Conservation (phyloP, 2,888 invertebrate genomes). For the Epinotia demarniana region DNA sequence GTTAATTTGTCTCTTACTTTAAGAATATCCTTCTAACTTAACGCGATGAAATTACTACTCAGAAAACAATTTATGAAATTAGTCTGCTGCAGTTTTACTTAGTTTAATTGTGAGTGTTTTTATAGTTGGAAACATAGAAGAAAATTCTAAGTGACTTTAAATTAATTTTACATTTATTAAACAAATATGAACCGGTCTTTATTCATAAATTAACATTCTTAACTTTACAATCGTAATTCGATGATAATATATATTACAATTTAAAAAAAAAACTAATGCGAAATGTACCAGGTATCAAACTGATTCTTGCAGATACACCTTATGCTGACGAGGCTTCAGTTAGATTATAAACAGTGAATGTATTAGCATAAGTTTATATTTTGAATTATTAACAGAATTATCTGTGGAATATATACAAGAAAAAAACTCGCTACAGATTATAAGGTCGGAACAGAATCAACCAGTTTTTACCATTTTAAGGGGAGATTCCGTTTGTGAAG, state of each 20-base stretch:
- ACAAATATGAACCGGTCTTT: neutral
- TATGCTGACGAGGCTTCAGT: too few species aligned
- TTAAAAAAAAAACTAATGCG: too few species aligned
- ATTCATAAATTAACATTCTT: neutral
- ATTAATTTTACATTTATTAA: neutral
- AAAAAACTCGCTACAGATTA: too few species aligned
- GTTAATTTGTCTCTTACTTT: neutral
- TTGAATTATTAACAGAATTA: too few species aligned
- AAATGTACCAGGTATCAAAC: too few species aligned
- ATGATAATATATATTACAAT: too few species aligned
- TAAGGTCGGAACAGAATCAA: too few species aligned
- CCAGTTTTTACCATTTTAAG: neutral
- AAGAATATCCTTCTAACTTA: constrained; percentile 16
- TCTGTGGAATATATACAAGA: too few species aligned
- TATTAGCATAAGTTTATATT: too few species aligned
- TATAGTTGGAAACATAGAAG: neutral
- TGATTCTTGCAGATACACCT: too few species aligned
- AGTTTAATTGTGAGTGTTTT: neutral
- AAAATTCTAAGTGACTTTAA: neutral
- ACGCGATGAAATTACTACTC: constrained; percentile 23
- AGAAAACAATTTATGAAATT: constrained; percentile 30
- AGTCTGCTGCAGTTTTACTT: constrained; percentile 17
- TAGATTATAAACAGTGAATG: too few species aligned
- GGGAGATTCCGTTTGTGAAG: neutral
- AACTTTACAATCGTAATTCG: neutral